Conservation (phyloP, 2,888 invertebrate genomes). For the Mylabris sibirica region DNA sequence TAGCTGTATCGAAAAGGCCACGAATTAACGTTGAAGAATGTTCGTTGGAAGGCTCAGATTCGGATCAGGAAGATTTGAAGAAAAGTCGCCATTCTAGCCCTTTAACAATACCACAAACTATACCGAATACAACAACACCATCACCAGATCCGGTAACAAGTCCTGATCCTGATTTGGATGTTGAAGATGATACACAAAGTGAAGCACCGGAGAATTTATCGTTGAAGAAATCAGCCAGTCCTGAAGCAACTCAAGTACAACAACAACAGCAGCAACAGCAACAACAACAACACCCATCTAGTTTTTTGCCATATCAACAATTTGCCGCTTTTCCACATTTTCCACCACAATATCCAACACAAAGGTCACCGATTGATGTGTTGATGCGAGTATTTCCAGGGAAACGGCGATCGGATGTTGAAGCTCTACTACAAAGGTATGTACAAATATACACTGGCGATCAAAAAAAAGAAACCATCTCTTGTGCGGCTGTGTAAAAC, state of each 20-base stretch:
- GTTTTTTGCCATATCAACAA: slow-evolving; percentile 63
- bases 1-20: slow-evolving; percentile 62
- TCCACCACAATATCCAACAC: slow-evolving; percentile 57
- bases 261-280: slow-evolving; percentile 41
- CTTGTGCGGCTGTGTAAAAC: too few relatives aligned
- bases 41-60: slow-evolving; percentile 63
- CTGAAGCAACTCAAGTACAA: slow-evolving; percentile 57
- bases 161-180: slow-evolving; percentile 63
- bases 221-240: slow-evolving; percentile 71
- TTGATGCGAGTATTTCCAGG: slow-evolving; percentile 89
- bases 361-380: slow-evolving; percentile 85
- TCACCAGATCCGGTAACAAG: slow-evolving; percentile 50
- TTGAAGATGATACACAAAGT: slow-evolving; percentile 64
- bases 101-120: slow-evolving; percentile 37
- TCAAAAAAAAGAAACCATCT: too few relatives aligned
- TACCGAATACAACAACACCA: slow-evolving; percentile 61
- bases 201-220: slow-evolving; percentile 82
- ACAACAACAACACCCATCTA: slow-evolving; percentile 39
- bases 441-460: slow-evolving; percentile 16
- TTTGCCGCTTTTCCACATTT: slow-evolving; percentile 64
- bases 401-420: slow-evolving; percentile 85
- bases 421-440: slow-evolving; percentile 78
- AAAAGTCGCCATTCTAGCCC: slow-evolving; percentile 58
- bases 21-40: slow-evolving; percentile 61
- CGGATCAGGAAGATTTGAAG: slow-evolving; percentile 58